Evolutionary conservation across 2,113 vertebrate genomes (phyloP), one percentile per base, ranked within the genome.

Genomic region (Gasterosteus aculeatus): DNA sequence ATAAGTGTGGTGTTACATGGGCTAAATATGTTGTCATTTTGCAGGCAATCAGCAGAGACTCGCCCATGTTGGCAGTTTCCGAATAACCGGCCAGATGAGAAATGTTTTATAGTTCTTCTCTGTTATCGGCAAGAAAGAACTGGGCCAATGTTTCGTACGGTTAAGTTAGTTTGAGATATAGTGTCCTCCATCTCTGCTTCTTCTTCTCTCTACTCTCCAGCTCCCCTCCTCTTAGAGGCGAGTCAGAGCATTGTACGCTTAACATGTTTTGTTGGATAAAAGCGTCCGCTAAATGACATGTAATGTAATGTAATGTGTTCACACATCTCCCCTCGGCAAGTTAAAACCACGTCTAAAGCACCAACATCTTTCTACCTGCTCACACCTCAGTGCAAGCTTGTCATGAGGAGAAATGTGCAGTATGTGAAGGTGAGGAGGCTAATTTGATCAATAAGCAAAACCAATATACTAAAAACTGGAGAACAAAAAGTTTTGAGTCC

Each of bases 381-480:
- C 10, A 10, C 15, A 31, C 14, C 35, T 60, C 15, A 74, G 5
- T 9, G 5, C n/a, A 54, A 53, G 59, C 19, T 42, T 42, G 2
- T 35, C 19, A 46, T n/a, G 4, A 38, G 56, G 10, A 42, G 56
- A 44, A 58, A 18, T 57, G 3, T 42, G 31, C 18, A 44, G 9
- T 31, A 14, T 53, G 19, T 46, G 0, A 57, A 77, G 22, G 61
- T 33, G 53, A 46, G 35, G 47, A 47, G 46, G 64, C 41, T 51
- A 26, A 39, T 67, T 61, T 74, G 80, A 86, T 87, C 73, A 72
- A 69, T 61, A 65, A 81, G 76, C 44, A 68, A 29, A 81, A 82
- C 75, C 54, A 71, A 41, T 38, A 39, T 38, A 31, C 41, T 46
- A 70, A 47, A 73, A 60, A 69, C 10, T 19, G 39, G 61, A 62